Evolutionary conservation across 2,888 invertebrate genomes (phyloP), one percentile per base, ranked within the genome.

Genomic region (Kuschelorhynchus macadamiae): DNA sequence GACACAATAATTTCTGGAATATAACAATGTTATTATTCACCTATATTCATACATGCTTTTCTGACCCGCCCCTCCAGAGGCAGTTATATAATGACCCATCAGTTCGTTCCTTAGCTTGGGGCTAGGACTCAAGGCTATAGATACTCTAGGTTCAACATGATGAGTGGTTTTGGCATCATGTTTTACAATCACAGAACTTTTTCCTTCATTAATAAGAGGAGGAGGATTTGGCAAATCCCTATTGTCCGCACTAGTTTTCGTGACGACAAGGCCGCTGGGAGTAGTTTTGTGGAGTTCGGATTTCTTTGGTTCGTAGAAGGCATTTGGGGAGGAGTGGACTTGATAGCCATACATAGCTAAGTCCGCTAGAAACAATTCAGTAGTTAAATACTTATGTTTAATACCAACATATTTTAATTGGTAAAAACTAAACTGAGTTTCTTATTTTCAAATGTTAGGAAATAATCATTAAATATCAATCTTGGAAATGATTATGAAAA

Each of bases 111-210:
- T 82, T 65, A 88, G 83, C 78, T 89, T 89, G 71, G 88, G 87
- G 72, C 88, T 87, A 67, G 88, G 88, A 67, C 87, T 85, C 77
- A 85, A 84, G 81, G 87, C 83, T 83, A 88, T 82, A 80, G 87
- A 80, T 32, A 79, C 81, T 60, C 82, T 76, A 4, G 80, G 74
- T 49, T 89, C 89, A 67, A 89, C 80, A 79, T 88, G 88, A 78
- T 88, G 88, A 4, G 83, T 80, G 64, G 84, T 84, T 81, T 91
- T 90, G 57, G 88, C 88, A 78, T 92, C 92, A 81, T 92, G 92
- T 80, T 92, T 92, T 69, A 92, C 92, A 81, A 92, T 92, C 80
- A 92, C 92, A 78, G 91, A 90, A 82, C 88, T 91, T 82, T 91
- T 92, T 76, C 86, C 85, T 82, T 92, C 92, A 75, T 89, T 87